Base-by-base conservation (phyloP, 2,888 invertebrate species). In the Neoaliturus tenellus region DNA sequence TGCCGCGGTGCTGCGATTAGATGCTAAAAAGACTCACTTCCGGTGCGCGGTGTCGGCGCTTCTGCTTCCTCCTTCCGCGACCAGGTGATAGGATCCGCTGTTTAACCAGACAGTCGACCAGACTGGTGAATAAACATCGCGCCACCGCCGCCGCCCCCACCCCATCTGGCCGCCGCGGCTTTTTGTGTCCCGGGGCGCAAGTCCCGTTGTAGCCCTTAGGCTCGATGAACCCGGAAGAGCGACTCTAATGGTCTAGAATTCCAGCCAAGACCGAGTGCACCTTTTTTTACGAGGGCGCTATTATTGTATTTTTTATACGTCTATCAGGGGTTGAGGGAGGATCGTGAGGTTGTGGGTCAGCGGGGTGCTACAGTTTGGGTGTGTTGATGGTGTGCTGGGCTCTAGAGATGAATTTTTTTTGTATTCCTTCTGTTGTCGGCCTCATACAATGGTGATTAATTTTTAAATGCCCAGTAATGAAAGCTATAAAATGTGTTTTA, bases 191-290 rank as follows among this genome's bases (percentile, higher is more conserved):
- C n/a, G n/a, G n/a, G 75, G 75, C 75, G 75, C 48, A 75, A 75
- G 75, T 75, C 75, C 75, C 75, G 75, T 75, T 75, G 75, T 48
- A 75, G 75, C 75, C 75, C 75, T 44, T 44, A 71, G 75, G 75
- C 75, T 41, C 75, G 75, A 75, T 75, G 75, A 75, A 75, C 75
- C 75, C 75, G 75, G 75, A 75, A 75, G 75, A 75, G 75, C 14
- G 41, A 44, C 28, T 75, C 75, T 75, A 75, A 75, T 75, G 75
- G 75, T 75, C 75, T 75, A 35, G 75, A 44, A 75, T 75, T 75
- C 75, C 75, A 75, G 28, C 75, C 75, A 17, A 41, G 75, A 48
- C 75, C 48, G 71, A 71, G 71, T 71, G 75, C 75, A 44, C 75
- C 75, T 75, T 75, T 75, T 69, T 75, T 75, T 75, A 75, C 28